Conservation (phyloP, 2,797 vertebrate genomes). For the Astyanax mexicanus region DNA sequence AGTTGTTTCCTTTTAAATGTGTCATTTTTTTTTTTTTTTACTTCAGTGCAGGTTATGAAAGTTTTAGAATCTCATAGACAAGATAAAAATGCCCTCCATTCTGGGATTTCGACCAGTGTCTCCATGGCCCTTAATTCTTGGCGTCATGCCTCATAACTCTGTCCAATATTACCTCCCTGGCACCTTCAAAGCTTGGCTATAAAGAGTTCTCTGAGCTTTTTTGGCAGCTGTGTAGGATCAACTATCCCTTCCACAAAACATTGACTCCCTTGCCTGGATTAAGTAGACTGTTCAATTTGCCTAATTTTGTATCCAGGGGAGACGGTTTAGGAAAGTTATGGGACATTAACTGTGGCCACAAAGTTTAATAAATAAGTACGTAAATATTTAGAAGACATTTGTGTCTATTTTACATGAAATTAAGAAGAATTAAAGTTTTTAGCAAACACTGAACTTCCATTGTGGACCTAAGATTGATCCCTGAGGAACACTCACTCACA, state of each 20-base stretch:
- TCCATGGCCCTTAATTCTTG: conserved; percentile 45
- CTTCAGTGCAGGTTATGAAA: conserved; percentile 41
- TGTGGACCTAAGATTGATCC: neutral
- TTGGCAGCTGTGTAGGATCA: conserved; percentile 21
- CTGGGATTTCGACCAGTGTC: conserved; percentile 41
- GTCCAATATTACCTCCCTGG: conserved; percentile 39
- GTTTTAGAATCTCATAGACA: conserved; percentile 38
- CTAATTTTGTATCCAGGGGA: neutral
- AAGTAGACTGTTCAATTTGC: conserved; percentile 28
- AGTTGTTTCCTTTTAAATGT: conserved; percentile 34
- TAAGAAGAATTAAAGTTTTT: neutral
- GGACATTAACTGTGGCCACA: neutral
- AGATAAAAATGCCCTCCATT: conserved; percentile 30
- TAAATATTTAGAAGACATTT: neutral
- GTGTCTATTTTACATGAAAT: neutral
- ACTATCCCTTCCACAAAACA: conserved; percentile 39
- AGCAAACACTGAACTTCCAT: neutral
- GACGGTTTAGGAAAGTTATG: neutral
- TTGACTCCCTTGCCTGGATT: conserved; percentile 37
- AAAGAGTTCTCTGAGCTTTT: conserved; percentile 42
- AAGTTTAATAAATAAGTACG: neutral
- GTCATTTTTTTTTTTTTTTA: conserved; percentile 36
- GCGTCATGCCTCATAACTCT: conserved; percentile 53
- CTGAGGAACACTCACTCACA: conserved; percentile 11
- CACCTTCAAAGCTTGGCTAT: conserved; percentile 43